Percentiles rank a stretch among this genome's conserved stretches.
Conservation (phyloP, 2,113 vertebrate genomes). For the Labeo rohita region DNA sequence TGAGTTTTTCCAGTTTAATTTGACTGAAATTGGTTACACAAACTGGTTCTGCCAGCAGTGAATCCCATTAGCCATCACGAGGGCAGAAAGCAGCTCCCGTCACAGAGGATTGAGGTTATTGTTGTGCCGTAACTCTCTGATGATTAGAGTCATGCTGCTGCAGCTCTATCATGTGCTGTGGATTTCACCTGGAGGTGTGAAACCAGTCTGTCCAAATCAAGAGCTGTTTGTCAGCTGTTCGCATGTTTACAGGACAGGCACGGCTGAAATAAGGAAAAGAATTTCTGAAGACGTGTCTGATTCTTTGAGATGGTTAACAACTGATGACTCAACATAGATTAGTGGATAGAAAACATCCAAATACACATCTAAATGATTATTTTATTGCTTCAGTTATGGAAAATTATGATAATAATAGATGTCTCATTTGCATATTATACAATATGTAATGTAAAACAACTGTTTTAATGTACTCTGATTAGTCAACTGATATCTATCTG, state of each 20-base stretch:
- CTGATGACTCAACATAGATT: not conserved
- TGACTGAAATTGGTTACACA: not conserved
- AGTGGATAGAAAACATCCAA: not conserved
- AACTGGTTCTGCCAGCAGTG: not conserved
- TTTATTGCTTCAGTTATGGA: not conserved
- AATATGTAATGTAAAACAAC: not conserved
- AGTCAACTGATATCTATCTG: not conserved
- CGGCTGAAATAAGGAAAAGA: not conserved
- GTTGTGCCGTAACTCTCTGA: not conserved
- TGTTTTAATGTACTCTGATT: not conserved
- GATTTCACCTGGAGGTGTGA: conserved; percentile 5
- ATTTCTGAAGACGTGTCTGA: not conserved
- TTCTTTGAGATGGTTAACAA: not conserved
- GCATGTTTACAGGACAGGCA: not conserved
- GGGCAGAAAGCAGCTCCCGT: not conserved
- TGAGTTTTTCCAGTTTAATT: not conserved
- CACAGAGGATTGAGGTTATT: not conserved
- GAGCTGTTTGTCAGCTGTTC: not conserved
- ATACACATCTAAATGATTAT: not conserved
- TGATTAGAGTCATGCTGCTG: not conserved
- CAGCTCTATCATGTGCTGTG: not conserved
- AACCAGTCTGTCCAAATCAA: not conserved
- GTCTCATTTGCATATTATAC: not conserved
- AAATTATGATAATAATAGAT: not conserved
- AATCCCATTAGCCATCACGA: conserved; percentile 19